Base-by-base conservation (phyloP, 2,888 invertebrate species). In the Chloroclysta siterata region DNA sequence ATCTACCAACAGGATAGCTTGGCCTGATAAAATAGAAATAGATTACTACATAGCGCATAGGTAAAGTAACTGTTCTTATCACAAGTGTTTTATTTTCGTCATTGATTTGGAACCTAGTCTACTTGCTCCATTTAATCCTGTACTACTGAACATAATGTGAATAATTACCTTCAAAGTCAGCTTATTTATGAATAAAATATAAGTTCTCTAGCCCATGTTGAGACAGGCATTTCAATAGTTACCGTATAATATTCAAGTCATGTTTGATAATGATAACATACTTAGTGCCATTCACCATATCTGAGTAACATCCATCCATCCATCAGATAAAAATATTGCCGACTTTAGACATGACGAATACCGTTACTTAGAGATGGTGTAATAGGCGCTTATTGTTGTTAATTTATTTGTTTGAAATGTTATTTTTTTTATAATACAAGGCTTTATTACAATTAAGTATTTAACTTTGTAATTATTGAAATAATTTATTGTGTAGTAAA, bases 231-330 rank as follows among this genome's bases (percentile, higher is more conserved):
- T 60, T 55, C 14, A 63, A 54, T 76, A 81, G 86, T 85, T 85
- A 85, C 85, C 86, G 76, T 68, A 57, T 60, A 15, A 58, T 68
- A 57, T 63, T 61, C 72, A 75, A 65, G 67, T 71, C 69, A 63
- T 63, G 56, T 59, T 63, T 52, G 50, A 46, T 48, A 41, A 53
- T 52, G 50, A 46, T 48, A 41, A 53, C 10, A 71, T 72, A 70
- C 70, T 68, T 68, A 22, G 1, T 22, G 22, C 22, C 22, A 22
- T 22, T 2, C 22, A 22, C 22, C 22, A 2, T 22, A 22, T 22
- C 22, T 22, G 22, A 22, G 22, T 22, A 22, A 22, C 22, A 22
- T n/a, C n/a, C n/a, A n/a, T n/a, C 22, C 3, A 22, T 22, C 22
- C 3, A 3, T 22, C 22, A 22, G 22, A 22, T 22, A 22, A 22